Evolutionary conservation across 2,113 vertebrate genomes (phyloP).

Genomic region (Melierax canorus): DNA sequence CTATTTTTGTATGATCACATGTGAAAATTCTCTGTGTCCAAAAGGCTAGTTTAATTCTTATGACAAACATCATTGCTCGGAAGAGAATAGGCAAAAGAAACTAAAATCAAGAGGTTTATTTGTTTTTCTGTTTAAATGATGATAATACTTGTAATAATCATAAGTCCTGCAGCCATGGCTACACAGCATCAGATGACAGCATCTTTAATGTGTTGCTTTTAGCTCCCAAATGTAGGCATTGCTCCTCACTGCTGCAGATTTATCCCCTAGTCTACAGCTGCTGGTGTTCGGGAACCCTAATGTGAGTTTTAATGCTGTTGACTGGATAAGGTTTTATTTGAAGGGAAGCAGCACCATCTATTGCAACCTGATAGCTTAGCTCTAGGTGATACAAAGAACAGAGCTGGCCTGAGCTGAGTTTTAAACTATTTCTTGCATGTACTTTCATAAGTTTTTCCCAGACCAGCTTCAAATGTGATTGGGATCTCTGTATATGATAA

Average conservation of each 20-base stretch:
- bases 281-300: not conserved
- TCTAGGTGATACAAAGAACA: not conserved
- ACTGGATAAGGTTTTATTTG: not conserved
- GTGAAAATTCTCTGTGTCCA: not conserved
- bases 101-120: not conserved
- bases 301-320: not conserved
- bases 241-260: not conserved
- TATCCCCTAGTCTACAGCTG: not conserved
- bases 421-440: not conserved
- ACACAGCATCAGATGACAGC: not conserved
- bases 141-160: not conserved
- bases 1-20: not conserved
- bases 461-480: not conserved
- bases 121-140: not conserved
- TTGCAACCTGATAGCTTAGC: not conserved
- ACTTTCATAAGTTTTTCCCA: not conserved
- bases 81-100: not conserved
- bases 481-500: not conserved
- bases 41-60: not conserved
- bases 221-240: not conserved
- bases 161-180: not conserved
- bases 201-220: not conserved
- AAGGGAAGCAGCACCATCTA: constrained; percentile 65
- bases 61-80: not conserved
- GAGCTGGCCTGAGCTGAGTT: not conserved